A percentile compares a stretch with the other conserved stretches of the same genome.
These are phyloP conservation scores for Spilosoma lubricipeda DNA, from an alignment of 2,888 invertebrate genomes.

Conservation along the genomic window DNA sequence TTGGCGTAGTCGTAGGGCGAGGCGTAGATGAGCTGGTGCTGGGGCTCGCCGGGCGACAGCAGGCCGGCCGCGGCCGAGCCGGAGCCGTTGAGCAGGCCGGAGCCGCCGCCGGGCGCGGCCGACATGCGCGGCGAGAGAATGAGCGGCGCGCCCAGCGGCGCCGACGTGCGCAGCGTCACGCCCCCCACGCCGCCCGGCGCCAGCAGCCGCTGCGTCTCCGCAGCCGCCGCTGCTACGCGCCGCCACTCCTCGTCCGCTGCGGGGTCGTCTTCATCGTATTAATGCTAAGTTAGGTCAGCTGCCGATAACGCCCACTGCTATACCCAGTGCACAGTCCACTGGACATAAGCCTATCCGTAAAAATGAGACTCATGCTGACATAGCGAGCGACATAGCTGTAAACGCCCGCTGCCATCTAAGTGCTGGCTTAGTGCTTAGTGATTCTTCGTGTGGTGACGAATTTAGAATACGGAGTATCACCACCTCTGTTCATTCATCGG, in stretches of 20 bases:
- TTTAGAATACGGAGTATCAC: too few species aligned
- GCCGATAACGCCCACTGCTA: neutral
- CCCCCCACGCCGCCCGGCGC: conserved; percentile 87
- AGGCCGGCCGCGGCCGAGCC: conserved; percentile 76
- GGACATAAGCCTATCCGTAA: too few species aligned
- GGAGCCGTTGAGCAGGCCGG: conserved; percentile 87
- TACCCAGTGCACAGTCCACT: too few species aligned
- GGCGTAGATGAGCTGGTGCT: conserved; percentile 95
- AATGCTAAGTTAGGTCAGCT: conserved; percentile 72
- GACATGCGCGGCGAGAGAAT: conserved; percentile 97
- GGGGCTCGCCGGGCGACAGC: conserved; percentile 87
- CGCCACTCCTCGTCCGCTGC: conserved; percentile 95
- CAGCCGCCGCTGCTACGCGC: conserved; percentile 92
- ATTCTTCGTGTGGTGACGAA: too few species aligned
- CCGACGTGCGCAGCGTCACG: conserved; percentile 88
- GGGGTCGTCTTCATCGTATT: conserved; percentile 73
- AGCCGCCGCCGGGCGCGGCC: conserved; percentile 92
- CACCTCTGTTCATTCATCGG: too few species aligned
- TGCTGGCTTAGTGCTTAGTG: too few species aligned
- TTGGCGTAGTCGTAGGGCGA: conserved; percentile 95
- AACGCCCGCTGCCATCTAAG: too few species aligned
- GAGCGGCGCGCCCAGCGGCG: conserved; percentile 96
- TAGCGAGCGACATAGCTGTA: too few species aligned
- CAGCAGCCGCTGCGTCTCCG: conserved; percentile 92
- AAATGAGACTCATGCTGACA: too few species aligned